Base-by-base conservation (phyloP, 2,888 invertebrate species). In the Bhutanitis thaidina region DNA sequence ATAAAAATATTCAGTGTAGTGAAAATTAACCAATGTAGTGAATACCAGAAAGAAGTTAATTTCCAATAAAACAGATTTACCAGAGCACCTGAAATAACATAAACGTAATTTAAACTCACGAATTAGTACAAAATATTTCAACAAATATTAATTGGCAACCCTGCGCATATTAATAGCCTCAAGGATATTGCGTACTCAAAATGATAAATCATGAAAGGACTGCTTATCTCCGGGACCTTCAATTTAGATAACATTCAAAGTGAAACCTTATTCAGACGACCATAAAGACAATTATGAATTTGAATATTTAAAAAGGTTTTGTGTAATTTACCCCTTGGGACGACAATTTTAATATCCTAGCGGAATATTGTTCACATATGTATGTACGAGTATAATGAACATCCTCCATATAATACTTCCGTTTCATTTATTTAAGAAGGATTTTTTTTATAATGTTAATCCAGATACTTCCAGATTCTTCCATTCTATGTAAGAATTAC, bases 281-380 rank as follows among this genome's bases (percentile, higher is more conserved):
- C 20, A 30, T 38, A 47, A 32, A 47, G 39, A 32, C 32, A 47
- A 39, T 39, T 32, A 39, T 30, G 39, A 27, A 8, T 32, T 9
- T 32, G 14, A 32, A 32, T 47, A 20, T n/a, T 47, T 36, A 16
- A 39, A 39, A 32, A 39, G 46, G 46, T 39, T 8, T 30, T 45
- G 13, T 9, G 32, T 39, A 32, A 47, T 47, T 41, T 39, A 34
- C 20, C 39, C 39, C 27, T 12, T 0, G 16, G 32, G 39, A 16
- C 12, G 32, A 12, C 15, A 5, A 7, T 14, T 16, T 13, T 35
- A 20, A 34, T 34, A 43, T 12, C 43, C 3, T 15, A 12, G 12
- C 32, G 15, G 15, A 7, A 14, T 9, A 3, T 15, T 36, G 9
- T 36, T 36, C 12, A 9, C 5, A 20, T 20, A 20, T 5, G n/a